Evolutionary conservation across 2,888 invertebrate genomes (phyloP).

Genomic region (Drosophila limbata): DNA sequence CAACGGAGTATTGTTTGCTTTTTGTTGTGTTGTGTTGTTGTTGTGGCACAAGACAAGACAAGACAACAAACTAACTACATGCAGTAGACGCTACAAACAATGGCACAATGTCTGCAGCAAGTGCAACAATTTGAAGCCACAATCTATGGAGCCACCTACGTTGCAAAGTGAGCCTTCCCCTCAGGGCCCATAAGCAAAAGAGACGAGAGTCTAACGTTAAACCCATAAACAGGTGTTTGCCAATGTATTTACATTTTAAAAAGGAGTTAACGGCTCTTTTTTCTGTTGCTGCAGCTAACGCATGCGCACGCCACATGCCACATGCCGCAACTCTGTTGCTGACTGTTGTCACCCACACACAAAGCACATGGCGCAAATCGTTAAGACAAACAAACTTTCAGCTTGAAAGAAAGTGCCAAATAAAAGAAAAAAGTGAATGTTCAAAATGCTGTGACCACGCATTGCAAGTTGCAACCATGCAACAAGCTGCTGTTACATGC

Average conservation of each 20-base stretch:
- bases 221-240: conserved; percentile 72
- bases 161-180: conserved; percentile 29
- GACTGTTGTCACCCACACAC: conserved; percentile 54
- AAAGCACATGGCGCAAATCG: conserved; percentile 25
- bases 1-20: conserved; percentile 50
- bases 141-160: conserved; percentile 66
- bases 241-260: conserved; percentile 63
- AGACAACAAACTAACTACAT: conserved; percentile 49
- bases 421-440: conserved; percentile 65
- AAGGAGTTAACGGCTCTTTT: conserved; percentile 58
- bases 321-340: neutral
- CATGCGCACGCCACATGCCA: conserved; percentile 24
- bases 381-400: conserved; percentile 67
- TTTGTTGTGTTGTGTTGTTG: conserved; percentile 15
- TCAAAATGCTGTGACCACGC: conserved; percentile 2
- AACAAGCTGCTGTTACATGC: conserved; percentile 12
- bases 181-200: conserved; percentile 1
- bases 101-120: conserved; percentile 51
- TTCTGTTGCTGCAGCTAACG: conserved; percentile 33
- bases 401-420: conserved; percentile 74
- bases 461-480: conserved; percentile 7
- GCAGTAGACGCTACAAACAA: conserved; percentile 52
- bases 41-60: conserved; percentile 45
- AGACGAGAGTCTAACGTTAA: conserved; percentile 32
- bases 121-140: conserved; percentile 75